Conservation (phyloP, 2,113 vertebrate species). For the Lontra canadensis region DNA sequence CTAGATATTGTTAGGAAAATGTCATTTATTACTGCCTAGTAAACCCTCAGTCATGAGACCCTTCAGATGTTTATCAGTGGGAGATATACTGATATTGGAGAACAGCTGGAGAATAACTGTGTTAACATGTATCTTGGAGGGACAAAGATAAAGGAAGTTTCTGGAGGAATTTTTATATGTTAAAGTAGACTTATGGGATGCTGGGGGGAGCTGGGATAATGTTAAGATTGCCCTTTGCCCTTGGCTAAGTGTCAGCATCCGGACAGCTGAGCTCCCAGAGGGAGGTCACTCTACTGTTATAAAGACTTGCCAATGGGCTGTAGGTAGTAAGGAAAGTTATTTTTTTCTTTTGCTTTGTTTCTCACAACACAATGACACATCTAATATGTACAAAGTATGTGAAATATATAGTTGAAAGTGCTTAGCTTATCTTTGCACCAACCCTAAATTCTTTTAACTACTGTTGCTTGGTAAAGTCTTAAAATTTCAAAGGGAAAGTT, state of each 20-base stretch:
- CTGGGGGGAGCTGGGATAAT: too few relatives aligned
- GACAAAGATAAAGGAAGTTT: too few relatives aligned
- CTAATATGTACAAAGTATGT: background rate
- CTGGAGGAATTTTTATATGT: too few relatives aligned
- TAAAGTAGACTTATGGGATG: too few relatives aligned
- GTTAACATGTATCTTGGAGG: too few relatives aligned
- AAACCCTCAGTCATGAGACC: background rate
- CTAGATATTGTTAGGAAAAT: background rate
- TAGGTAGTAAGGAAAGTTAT: background rate
- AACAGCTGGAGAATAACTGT: too few relatives aligned
- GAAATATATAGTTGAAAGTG: background rate
- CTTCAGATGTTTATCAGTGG: background rate
- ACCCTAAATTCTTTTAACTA: background rate
- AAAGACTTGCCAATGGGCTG: too few relatives aligned
- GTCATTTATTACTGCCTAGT: background rate
- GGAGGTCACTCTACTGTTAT: too few relatives aligned
- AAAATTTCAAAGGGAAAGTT: background rate
- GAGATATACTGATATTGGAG: background rate
- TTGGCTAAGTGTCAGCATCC: too few relatives aligned
- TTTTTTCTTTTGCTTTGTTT: background rate
- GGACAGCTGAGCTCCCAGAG: too few relatives aligned
- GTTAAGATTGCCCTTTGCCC: too few relatives aligned
- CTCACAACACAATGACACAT: background rate
- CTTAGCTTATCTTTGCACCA: background rate
- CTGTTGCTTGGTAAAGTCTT: background rate